These are phyloP conservation scores for Pipistrellus pygmaeus DNA, from an alignment of 2,797 vertebrate genomes.

Conservation along the genomic window DNA sequence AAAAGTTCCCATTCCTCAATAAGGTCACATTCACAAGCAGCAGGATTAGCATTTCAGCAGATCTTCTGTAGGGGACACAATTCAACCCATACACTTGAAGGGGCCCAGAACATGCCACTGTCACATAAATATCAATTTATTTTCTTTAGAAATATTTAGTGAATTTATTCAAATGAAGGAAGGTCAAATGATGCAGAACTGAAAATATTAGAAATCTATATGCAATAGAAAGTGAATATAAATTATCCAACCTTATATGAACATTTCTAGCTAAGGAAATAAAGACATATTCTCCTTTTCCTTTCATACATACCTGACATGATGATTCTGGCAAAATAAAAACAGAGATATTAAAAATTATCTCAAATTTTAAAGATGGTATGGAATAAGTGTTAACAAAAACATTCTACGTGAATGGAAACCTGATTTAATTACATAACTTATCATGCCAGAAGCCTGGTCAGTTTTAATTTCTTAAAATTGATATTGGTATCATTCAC, in stretches of 20 bases:
- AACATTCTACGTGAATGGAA: not conserved
- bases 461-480: slow-evolving; percentile 82
- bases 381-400: slow-evolving; percentile 75
- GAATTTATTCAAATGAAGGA: slow-evolving; percentile 82
- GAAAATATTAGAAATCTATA: slow-evolving; percentile 83
- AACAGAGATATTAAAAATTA: not conserved
- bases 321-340: slow-evolving; percentile 62
- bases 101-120: not conserved
- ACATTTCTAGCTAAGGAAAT: slow-evolving; percentile 75
- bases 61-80: not conserved
- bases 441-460: slow-evolving; percentile 82
- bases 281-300: slow-evolving; percentile 74
- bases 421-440: slow-evolving; percentile 83
- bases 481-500: slow-evolving; percentile 56
- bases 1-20: not conserved
- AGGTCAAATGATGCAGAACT: slow-evolving; percentile 80
- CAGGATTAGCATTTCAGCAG: not conserved
- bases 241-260: slow-evolving; percentile 75
- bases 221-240: slow-evolving; percentile 81
- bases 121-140: not conserved
- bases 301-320: not conserved
- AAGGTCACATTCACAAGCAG: not conserved
- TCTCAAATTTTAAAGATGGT: not conserved
- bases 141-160: slow-evolving; percentile 75
- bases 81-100: not conserved